Percentiles rank a stretch among this genome's conserved stretches.
These are phyloP conservation scores for Phyllotis vaccarum DNA, from an alignment of 2,797 vertebrate genomes.

Conservation along the genomic window DNA sequence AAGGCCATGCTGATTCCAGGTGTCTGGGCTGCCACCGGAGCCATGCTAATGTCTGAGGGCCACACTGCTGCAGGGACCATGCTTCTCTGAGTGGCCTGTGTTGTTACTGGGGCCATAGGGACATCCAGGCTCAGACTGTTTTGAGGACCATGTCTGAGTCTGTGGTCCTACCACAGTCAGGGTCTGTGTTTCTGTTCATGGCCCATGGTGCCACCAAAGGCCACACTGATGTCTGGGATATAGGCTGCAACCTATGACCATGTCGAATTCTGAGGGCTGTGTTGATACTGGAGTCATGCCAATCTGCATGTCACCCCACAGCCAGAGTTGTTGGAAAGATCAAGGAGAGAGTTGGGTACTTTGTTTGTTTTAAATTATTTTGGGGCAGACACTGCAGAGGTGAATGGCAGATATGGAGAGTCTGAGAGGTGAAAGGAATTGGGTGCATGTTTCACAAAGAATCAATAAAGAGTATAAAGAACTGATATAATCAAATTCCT, in stretches of 20 bases:
- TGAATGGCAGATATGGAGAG: background rate
- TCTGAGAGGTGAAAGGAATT: background rate
- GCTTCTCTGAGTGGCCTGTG: background rate
- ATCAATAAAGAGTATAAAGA: background rate
- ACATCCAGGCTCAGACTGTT: background rate
- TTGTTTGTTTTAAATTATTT: background rate
- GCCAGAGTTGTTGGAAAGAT: background rate
- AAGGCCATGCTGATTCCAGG: background rate
- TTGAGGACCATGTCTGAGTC: background rate
- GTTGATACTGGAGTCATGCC: background rate
- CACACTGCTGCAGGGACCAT: background rate
- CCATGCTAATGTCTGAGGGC: background rate
- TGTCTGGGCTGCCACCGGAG: background rate
- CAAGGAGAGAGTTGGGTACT: background rate
- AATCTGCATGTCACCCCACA: background rate
- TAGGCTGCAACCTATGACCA: background rate
- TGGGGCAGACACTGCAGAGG: background rate
- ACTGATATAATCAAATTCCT: slow-evolving; percentile 17
- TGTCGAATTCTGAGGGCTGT: background rate
- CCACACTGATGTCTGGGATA: background rate
- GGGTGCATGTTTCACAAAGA: background rate
- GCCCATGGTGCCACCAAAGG: background rate
- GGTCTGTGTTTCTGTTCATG: background rate
- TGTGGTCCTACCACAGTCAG: background rate
- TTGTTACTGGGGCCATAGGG: background rate